Base-by-base conservation (phyloP, 2,888 invertebrate genomes). In the Unio pictorum region DNA sequence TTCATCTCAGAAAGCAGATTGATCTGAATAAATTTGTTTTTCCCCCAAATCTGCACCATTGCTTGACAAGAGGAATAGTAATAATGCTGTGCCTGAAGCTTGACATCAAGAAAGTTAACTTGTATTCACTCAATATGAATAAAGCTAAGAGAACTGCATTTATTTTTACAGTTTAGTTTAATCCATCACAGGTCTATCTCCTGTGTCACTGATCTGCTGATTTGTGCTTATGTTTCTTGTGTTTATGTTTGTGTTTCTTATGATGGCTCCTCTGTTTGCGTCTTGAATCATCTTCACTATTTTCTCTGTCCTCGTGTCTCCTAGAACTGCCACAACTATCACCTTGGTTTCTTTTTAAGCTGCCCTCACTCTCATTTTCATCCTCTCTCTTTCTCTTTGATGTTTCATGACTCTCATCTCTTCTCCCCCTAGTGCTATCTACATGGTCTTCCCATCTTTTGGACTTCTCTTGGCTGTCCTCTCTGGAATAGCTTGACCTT, bases 201-300 rank as follows among this genome's bases (percentile, higher is more conserved):
- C 63, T 66, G 15, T 65, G 65, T 71, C 18, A 28, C 18, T 59
- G 75, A 75, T 61, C 72, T 61, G 55, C 72, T 70, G 72, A 67
- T 55, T 56, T 68, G 55, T 75, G 70, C 61, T 70, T 77, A 60
- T 69, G 67, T 67, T 64, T 75, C n/a, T 30, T 65, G 26, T 26
- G 45, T 54, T 64, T 60, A 56, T 17, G 55, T 55, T 64, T 55
- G 17, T n/a, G 54, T 62, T 67, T 62, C 56, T 55, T 68, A 63
- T 57, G 28, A 45, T 30, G 20, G 17, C 45, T 55, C 15, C 56
- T 57, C 18, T 60, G 55, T n/a, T 55, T 54, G 20, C 45, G 17
- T 30, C 66, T 30, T 18, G 55, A 55, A 20, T 65, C 56, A 20
- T 57, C 57, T 17, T 65, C 67, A 7, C 62, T 55, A 26, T 68